Conservation (phyloP, 2,797 vertebrate species). For the Apodemus agrarius region DNA sequence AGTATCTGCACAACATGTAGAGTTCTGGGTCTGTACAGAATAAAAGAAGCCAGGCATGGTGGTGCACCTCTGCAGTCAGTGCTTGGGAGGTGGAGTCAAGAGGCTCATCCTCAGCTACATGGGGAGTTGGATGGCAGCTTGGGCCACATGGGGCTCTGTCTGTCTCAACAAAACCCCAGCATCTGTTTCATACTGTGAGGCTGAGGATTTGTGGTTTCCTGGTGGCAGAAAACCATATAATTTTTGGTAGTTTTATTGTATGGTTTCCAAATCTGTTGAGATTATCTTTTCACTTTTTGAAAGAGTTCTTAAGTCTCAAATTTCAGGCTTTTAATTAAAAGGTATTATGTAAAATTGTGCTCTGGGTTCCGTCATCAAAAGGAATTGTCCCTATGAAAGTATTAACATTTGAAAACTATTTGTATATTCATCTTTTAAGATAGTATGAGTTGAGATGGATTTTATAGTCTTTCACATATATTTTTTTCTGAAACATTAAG, state of each 20-base stretch:
- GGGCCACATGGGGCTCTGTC: neutral
- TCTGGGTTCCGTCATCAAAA: conserved; percentile 24
- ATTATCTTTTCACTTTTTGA: neutral
- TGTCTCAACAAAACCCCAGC: neutral
- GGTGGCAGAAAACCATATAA: neutral
- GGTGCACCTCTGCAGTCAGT: neutral
- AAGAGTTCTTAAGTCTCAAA: neutral
- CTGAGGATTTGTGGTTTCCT: conserved; percentile 34
- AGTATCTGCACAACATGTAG: neutral
- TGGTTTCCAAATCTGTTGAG: neutral
- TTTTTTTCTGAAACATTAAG: conserved; percentile 3
- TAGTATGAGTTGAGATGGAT: neutral
- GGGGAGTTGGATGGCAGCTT: neutral
- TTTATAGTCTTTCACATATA: neutral
- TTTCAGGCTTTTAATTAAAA: conserved; percentile 36
- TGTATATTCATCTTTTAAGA: neutral
- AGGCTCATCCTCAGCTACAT: neutral
- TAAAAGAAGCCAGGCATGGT: neutral
- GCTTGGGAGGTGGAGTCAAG: neutral
- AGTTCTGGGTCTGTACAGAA: neutral
- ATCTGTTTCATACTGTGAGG: neutral
- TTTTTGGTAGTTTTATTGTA: conserved; percentile 16
- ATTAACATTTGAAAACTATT: neutral
- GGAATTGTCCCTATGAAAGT: neutral
- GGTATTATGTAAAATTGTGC: neutral